Evolutionary conservation across 2,113 vertebrate species (phyloP).

Genomic region (Pimephales promelas): DNA sequence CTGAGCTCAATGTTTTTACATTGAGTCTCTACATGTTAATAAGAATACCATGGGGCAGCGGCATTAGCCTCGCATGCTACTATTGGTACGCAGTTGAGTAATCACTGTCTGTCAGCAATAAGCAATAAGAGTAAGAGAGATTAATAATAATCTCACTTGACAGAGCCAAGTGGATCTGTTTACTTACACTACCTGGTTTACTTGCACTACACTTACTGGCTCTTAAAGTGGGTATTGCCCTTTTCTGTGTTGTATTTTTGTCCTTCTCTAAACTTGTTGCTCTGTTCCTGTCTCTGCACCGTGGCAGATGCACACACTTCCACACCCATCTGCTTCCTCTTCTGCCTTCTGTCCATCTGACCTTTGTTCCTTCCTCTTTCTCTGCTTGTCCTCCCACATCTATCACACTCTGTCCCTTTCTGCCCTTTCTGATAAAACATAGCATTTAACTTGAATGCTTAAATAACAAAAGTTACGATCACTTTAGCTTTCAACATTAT

Average conservation of each 20-base stretch:
- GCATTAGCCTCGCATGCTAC: not conserved
- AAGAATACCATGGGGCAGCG: not conserved
- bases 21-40: not conserved
- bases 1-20: conserved; percentile 11
- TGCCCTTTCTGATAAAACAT: not conserved
- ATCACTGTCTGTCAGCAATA: not conserved
- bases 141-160: not conserved
- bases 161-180: not conserved
- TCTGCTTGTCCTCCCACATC: conserved; percentile 2
- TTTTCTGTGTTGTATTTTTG: not conserved
- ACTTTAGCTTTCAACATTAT: too few species aligned
- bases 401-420: not conserved
- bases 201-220: not conserved
- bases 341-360: conserved; percentile 34
- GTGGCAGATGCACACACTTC: conserved; percentile 42
- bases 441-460: too few species aligned
- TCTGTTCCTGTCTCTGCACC: conserved; percentile 19
- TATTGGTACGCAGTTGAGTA: not conserved
- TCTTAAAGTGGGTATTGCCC: not conserved
- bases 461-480: too few species aligned
- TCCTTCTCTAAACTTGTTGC: conserved; percentile 41
- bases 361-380: conserved; percentile 19
- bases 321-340: conserved; percentile 48
- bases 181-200: not conserved
- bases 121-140: not conserved